phyloP scores from a whole-genome alignment of 2,797 vertebrate genomes.

The Pseudopleuronectes americanus region DNA sequence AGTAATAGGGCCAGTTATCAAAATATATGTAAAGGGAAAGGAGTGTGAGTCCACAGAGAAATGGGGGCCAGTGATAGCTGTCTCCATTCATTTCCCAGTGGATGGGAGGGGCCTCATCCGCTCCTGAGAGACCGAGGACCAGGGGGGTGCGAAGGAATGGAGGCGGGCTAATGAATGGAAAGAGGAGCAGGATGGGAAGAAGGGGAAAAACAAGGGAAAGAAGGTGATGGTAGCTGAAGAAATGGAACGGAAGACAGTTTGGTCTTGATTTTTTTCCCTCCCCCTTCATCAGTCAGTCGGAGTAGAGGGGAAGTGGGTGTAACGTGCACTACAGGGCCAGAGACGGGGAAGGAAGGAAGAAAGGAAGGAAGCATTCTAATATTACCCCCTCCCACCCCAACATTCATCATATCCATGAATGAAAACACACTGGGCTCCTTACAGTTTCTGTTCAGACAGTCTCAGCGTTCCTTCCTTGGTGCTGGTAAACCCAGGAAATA shows the following conservation, averaged over 20 bases:
- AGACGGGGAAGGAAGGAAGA: slow-evolving; percentile 64
- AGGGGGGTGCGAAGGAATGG: background rate
- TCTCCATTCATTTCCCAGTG: slow-evolving; percentile 82
- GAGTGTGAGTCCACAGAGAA: slow-evolving; percentile 76
- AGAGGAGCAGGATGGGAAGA: background rate
- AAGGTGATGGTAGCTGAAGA: background rate
- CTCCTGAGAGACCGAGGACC: slow-evolving; percentile 31
- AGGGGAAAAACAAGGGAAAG: no score
- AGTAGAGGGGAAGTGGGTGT: slow-evolving; percentile 64
- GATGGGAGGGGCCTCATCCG: slow-evolving; percentile 85
- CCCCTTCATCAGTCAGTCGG: background rate
- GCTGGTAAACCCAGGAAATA: slow-evolving; percentile 34
- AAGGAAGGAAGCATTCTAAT: slow-evolving; percentile 63
- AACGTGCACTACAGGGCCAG: slow-evolving; percentile 45
- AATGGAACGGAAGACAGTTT: background rate
- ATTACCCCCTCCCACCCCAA: slow-evolving; percentile 43
- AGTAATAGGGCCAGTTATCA: background rate
- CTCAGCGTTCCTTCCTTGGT: slow-evolving; percentile 45
- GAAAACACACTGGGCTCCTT: slow-evolving; percentile 57
- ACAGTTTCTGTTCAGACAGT: slow-evolving; percentile 53
- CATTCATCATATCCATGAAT: slow-evolving; percentile 61
- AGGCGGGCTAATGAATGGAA: slow-evolving; percentile 1
- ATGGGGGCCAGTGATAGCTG: slow-evolving; percentile 72
- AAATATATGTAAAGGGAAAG: background rate
- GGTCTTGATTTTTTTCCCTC: background rate